Evolutionary conservation across 2,113 vertebrate genomes (phyloP).

Genomic region (Suricata suricatta): DNA sequence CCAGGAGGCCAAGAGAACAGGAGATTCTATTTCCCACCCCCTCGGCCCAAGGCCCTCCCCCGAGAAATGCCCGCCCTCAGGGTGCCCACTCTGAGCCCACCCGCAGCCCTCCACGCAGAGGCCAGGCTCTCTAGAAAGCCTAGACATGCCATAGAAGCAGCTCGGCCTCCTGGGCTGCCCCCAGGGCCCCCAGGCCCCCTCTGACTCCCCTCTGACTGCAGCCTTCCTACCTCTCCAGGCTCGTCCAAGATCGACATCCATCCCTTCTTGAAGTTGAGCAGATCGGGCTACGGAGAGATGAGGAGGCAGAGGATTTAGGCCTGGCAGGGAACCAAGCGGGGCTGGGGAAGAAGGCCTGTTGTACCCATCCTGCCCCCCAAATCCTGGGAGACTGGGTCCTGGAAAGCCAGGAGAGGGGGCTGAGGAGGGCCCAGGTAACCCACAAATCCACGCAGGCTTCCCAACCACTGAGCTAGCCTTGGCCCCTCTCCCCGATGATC

Average conservation of each 20-base stretch:
- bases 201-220: accelerated
- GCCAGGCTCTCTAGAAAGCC: background rate
- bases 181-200: background rate
- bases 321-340: background rate
- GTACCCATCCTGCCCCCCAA: background rate
- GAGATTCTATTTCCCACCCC: background rate
- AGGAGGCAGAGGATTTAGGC: conserved; percentile 34
- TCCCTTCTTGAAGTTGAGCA: conserved; percentile 99
- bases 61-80: background rate
- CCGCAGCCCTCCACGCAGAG: background rate
- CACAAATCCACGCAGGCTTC: background rate
- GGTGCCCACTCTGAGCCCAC: background rate
- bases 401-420: background rate
- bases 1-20: background rate
- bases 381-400: background rate
- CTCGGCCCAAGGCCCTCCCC: background rate
- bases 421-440: background rate
- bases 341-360: too few relatives aligned
- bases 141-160: background rate
- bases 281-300: conserved; percentile 89
- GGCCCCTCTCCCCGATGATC: background rate
- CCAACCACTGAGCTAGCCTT: background rate
- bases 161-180: background rate
- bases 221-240: conserved; percentile 90
- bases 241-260: conserved; percentile 97